phyloP scores from a whole-genome alignment of 2,888 invertebrate genomes.

The Ametastegia equiseti region DNA sequence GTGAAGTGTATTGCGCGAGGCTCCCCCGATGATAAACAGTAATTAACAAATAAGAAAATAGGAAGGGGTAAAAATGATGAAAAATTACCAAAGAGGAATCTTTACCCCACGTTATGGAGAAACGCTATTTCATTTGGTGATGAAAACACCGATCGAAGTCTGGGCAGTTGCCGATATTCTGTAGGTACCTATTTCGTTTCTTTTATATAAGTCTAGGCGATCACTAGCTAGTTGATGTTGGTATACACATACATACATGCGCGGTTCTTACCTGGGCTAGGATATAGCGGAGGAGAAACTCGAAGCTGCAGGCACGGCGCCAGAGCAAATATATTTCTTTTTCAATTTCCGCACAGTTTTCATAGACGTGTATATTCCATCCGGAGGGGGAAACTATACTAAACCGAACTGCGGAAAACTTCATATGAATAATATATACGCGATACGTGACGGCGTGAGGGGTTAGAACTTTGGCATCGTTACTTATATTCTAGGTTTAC shows the following conservation, averaged over 20 bases:
- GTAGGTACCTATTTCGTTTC: not conserved
- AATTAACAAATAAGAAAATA: slow-evolving; percentile 4
- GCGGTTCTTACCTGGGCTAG: not conserved
- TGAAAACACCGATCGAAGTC: not conserved
- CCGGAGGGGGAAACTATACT: not conserved
- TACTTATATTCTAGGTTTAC: not conserved
- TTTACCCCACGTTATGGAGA: no score
- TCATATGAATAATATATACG: not conserved
- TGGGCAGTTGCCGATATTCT: no score
- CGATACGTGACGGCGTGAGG: not conserved
- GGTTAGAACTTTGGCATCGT: not conserved
- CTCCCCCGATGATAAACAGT: not conserved
- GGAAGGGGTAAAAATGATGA: no score
- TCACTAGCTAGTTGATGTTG: not conserved
- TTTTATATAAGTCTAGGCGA: not conserved
- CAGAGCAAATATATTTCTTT: slow-evolving; percentile 12
- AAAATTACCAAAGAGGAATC: no score
- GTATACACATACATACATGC: not conserved
- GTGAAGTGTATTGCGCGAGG: not conserved
- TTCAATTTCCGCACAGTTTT: slow-evolving; percentile 14
- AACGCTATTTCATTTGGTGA: no score
- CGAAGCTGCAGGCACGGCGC: not conserved
- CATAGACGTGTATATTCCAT: not conserved
- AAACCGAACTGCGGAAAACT: not conserved
- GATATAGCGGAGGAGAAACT: not conserved